phyloP scores from a whole-genome alignment of 2,888 invertebrate species.

The Taphrorychus bicolor region DNA sequence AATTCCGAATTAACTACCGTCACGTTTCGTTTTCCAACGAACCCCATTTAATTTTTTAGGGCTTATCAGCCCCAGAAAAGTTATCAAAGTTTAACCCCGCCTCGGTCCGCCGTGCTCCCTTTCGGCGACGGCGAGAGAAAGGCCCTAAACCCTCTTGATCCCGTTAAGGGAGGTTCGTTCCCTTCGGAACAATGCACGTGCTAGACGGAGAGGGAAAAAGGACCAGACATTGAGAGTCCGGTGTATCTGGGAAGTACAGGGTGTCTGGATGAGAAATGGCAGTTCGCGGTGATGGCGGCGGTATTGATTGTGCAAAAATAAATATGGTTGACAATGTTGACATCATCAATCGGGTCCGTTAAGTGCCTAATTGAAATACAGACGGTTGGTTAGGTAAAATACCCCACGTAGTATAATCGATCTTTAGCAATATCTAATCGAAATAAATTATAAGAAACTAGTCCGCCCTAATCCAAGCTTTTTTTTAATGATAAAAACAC shows the following conservation, averaged over 20 bases:
- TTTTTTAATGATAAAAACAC: too few species aligned
- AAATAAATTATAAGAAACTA: too few species aligned
- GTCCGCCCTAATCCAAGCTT: too few species aligned
- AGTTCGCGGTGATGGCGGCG: conserved; percentile 5
- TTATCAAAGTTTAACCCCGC: conserved; percentile 35
- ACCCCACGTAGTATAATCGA: not conserved
- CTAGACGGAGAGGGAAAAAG: conserved; percentile 14
- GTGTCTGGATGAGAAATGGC: conserved; percentile 15
- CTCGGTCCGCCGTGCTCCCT: conserved; percentile 21
- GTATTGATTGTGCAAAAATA: conserved; percentile 6
- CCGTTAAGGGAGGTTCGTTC: conserved; percentile 28
- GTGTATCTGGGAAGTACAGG: conserved; percentile 17
- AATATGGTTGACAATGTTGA: not conserved
- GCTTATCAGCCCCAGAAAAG: conserved; percentile 32
- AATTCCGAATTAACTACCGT: not conserved
- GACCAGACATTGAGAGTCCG: conserved; percentile 17
- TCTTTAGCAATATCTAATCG: too few species aligned
- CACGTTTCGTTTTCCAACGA: conserved; percentile 17
- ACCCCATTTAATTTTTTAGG: conserved; percentile 36
- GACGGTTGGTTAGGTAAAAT: not conserved
- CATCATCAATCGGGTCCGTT: not conserved
- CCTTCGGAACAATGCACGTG: conserved; percentile 22
- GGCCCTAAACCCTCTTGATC: conserved; percentile 35
- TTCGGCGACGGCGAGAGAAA: conserved; percentile 21
- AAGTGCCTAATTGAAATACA: too few species aligned